A percentile compares a stretch with the other conserved stretches of the same genome.
These are phyloP conservation scores for Hippocampus kuda DNA, from an alignment of 2,797 vertebrate genomes.

Conservation along the genomic window DNA sequence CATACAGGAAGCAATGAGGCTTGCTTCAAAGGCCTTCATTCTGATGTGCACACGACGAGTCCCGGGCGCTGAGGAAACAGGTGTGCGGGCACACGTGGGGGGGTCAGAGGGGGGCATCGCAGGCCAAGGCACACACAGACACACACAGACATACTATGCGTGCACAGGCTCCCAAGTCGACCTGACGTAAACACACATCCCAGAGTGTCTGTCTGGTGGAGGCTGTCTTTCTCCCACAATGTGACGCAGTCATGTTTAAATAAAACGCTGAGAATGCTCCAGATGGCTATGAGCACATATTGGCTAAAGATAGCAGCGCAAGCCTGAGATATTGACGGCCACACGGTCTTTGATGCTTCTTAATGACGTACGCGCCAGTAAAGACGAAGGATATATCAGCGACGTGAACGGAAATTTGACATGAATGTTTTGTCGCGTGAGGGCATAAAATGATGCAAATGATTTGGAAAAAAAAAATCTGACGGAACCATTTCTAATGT, in stretches of 20 bases:
- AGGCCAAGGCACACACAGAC: conserved; percentile 36
- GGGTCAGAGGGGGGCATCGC: conserved; percentile 43
- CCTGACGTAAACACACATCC: conserved; percentile 28
- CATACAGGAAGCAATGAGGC: conserved; percentile 74
- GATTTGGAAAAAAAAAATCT: background rate
- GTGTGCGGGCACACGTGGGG: conserved; percentile 50
- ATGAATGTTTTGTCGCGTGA: conserved; percentile 5
- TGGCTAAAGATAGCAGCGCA: background rate
- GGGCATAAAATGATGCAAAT: background rate
- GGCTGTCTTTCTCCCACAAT: conserved; percentile 11
- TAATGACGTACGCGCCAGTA: background rate
- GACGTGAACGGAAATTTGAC: too few species aligned
- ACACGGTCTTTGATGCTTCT: background rate
- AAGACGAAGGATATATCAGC: background rate
- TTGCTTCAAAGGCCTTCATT: conserved; percentile 63
- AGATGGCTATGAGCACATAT: conserved; percentile 5
- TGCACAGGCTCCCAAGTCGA: conserved; percentile 13
- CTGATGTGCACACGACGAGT: conserved; percentile 55
- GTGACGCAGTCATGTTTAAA: conserved; percentile 18
- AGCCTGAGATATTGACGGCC: background rate
- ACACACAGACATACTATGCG: conserved; percentile 26
- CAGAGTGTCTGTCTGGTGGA: conserved; percentile 11
- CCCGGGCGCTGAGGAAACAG: conserved; percentile 63
- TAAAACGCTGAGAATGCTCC: conserved; percentile 15
- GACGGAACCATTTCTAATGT: conserved; percentile 44